phyloP scores from a whole-genome alignment of 2,888 invertebrate species.

The Drosophila eohydei region DNA sequence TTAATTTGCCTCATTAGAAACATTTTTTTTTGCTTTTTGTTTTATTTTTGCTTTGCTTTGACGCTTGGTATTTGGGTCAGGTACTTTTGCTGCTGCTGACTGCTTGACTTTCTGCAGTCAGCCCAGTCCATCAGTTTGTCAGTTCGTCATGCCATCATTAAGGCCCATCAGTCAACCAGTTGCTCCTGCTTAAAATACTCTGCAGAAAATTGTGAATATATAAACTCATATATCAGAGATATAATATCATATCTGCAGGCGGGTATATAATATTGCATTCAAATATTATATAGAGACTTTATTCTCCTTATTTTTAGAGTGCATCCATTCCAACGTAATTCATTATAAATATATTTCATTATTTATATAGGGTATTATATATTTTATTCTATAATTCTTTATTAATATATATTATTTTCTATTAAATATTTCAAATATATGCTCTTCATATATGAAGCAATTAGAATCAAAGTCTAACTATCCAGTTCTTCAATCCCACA shows the following conservation, averaged over 20 bases:
- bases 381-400: no score
- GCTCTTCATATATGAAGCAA: not conserved
- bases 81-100: conserved; percentile 45
- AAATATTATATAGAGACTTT: no score
- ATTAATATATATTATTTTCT: no score
- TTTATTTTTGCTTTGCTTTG: conserved; percentile 12
- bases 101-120: conserved; percentile 34
- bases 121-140: conserved; percentile 34
- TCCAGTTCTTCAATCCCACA: not conserved
- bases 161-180: conserved; percentile 23
- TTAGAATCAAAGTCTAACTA: not conserved
- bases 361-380: no score
- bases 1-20: conserved; percentile 78
- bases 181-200: conserved; percentile 24
- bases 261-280: no score
- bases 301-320: no score
- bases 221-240: no score
- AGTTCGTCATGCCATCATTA: conserved; percentile 46
- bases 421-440: no score
- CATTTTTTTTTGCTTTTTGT: conserved; percentile 37
- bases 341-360: no score
- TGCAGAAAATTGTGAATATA: not conserved
- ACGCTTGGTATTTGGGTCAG: conserved; percentile 59
- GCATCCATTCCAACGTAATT: no score
- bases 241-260: no score